Percentiles rank a stretch among this genome's conserved stretches.
These are phyloP conservation scores for Megastigmus dorsalis DNA, from an alignment of 2,888 invertebrate species.

Conservation along the genomic window DNA sequence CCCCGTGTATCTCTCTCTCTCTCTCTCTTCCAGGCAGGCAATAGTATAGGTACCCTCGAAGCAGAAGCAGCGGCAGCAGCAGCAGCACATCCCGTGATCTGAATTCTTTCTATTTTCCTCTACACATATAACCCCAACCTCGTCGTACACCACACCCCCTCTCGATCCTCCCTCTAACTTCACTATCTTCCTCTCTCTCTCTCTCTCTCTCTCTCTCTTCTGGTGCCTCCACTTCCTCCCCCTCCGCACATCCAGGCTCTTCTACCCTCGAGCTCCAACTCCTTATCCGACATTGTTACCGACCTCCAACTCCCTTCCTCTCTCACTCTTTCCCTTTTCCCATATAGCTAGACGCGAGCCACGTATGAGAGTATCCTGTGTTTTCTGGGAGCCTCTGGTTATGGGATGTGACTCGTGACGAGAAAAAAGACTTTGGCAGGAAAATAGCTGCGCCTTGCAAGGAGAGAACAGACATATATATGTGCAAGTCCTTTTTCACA, in stretches of 20 bases:
- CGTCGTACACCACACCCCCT: constrained; percentile 22
- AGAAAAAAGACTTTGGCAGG: constrained; percentile 38
- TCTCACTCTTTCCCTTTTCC: constrained; percentile 33
- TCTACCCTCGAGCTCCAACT: constrained; percentile 64
- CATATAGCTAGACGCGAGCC: constrained; percentile 10
- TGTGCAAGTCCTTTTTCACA: no score
- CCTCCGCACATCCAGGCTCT: constrained; percentile 50
- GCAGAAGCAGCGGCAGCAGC: constrained; percentile 51
- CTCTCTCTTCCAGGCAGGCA: constrained; percentile 45
- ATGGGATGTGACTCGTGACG: constrained; percentile 14
- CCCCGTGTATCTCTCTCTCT: constrained; percentile 39
- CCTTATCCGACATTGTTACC: constrained; percentile 73
- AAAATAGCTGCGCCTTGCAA: constrained; percentile 30
- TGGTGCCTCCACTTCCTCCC: constrained; percentile 33
- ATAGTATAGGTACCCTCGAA: constrained; percentile 5
- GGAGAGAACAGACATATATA: not conserved
- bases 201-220: constrained; percentile 34
- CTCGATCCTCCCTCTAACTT: not conserved
- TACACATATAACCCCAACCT: constrained; percentile 56
- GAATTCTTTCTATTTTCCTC: constrained; percentile 71
- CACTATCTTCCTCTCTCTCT: constrained; percentile 10
- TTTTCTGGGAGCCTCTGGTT: constrained; percentile 37
- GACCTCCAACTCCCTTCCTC: constrained; percentile 60
- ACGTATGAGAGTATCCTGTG: constrained; percentile 32
- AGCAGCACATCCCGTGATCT: constrained; percentile 68